Evolutionary conservation across 1,140 invertebrate genomes (phyloP).

Genomic region (Cyclargus thomasi): DNA sequence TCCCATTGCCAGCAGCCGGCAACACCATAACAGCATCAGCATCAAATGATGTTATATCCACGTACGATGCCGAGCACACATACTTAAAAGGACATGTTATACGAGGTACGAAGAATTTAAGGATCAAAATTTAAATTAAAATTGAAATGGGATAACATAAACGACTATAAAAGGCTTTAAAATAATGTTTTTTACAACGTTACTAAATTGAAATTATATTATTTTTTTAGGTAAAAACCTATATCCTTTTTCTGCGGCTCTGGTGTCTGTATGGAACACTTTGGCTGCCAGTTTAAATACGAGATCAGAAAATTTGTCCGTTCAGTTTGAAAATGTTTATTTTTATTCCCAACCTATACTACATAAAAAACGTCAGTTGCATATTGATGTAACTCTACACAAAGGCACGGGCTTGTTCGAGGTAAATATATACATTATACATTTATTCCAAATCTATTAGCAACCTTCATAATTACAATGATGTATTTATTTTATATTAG

Average conservation of each 20-base stretch:
- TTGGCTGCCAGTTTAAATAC: slow-evolving; percentile 35
- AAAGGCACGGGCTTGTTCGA: slow-evolving; percentile 41
- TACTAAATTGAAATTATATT: background rate
- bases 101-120: background rate
- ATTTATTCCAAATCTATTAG: background rate
- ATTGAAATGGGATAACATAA: too few relatives aligned
- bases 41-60: slow-evolving; percentile 27
- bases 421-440: slow-evolving; percentile 25
- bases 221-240: slow-evolving; percentile 32
- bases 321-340: slow-evolving; percentile 35
- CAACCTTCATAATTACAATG: background rate
- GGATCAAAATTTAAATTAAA: background rate
- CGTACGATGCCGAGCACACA: slow-evolving; percentile 23
- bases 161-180: too few relatives aligned
- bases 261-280: slow-evolving; percentile 48
- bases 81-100: slow-evolving; percentile 6
- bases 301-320: slow-evolving; percentile 28
- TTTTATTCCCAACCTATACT: slow-evolving; percentile 37
- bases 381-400: slow-evolving; percentile 30
- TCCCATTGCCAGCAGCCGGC: background rate
- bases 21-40: slow-evolving; percentile 1
- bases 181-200: too few relatives aligned
- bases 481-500: background rate
- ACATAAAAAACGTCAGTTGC: slow-evolving; percentile 30
- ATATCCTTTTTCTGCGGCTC: slow-evolving; percentile 39